Evolutionary conservation across 2,113 vertebrate species (phyloP).

Genomic region (Phrynosoma platyrhinos): DNA sequence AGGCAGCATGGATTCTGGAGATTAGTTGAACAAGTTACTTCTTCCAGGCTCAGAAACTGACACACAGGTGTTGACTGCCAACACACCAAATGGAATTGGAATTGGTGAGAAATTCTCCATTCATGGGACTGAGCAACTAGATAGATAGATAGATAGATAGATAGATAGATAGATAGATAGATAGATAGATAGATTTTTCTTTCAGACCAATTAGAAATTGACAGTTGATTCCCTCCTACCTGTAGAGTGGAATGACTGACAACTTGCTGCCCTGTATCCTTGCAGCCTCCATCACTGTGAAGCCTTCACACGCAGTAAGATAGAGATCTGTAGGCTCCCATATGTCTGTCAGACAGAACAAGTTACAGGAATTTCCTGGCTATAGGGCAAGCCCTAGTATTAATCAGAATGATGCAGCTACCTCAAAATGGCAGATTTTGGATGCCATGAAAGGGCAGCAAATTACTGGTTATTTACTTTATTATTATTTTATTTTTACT

Average conservation of each 20-base stretch:
- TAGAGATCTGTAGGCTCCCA: background rate
- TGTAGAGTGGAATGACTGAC: background rate
- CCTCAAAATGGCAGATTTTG: background rate
- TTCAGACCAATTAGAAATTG: background rate
- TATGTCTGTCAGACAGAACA: background rate
- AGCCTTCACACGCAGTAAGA: background rate
- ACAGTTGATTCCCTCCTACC: background rate
- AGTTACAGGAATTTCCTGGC: background rate
- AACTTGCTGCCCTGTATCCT: background rate
- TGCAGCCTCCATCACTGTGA: background rate
- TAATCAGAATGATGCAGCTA: too few relatives aligned
- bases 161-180: too few relatives aligned
- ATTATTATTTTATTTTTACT: background rate
- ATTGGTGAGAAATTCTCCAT: too few relatives aligned
- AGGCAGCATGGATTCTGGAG: too few relatives aligned
- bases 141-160: too few relatives aligned
- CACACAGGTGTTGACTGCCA: too few relatives aligned
- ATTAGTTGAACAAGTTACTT: too few relatives aligned
- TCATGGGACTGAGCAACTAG: too few relatives aligned
- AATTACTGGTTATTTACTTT: background rate
- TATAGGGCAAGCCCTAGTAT: background rate
- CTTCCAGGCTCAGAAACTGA: too few relatives aligned
- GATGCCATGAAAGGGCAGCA: background rate
- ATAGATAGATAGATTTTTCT: too few relatives aligned
- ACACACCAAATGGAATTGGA: too few relatives aligned